Base-by-base conservation (phyloP, 2,888 invertebrate species). In the Hemaris fuciformis region DNA sequence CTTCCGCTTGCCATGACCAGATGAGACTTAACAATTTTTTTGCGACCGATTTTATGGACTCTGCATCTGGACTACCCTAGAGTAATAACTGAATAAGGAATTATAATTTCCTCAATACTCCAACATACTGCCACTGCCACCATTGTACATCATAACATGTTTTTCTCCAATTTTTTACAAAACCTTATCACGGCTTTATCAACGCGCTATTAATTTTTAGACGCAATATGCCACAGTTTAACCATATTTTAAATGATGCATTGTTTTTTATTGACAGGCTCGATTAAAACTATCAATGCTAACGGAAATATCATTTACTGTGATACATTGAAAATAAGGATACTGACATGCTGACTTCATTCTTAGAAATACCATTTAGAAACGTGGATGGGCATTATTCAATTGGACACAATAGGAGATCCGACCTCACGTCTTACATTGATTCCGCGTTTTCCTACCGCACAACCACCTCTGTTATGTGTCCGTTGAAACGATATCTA, bases 311-410 rank as follows among this genome's bases (percentile, higher is more conserved):
- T 48, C 48, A 6, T 15, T 48, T 27, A 25, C 48, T 48, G n/a
- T n/a, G 4, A 8, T 27, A 15, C 7, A 7, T 8, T 8, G 27
- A 27, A 27, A 25, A 23, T 46, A 15, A 4, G 15, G 15, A 48
- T 25, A n/a, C n/a, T n/a, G n/a, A n/a, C 18, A 1, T 7, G 18
- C 15, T 25, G 48, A 15, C 27, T n/a, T 27, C 15, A 48, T 25
- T 48, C 27, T 27, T 27, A 18, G 48, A 25, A 27, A 48, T 25
- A 48, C 48, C 25, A 25, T 25, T 45, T 22, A 20, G 18, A 25
- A 27, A 48, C 15, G 46, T 48, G 48, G 46, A 23, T 46, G 23
- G 27, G 27, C 48, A 48, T 48, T 48, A 48, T 48, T 48, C 48
- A 48, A 48, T 48, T 48, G 15, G 25, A 48, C 48, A 27, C 27